These are phyloP conservation scores for Kuschelorhynchus macadamiae DNA, from an alignment of 2,888 invertebrate genomes.

Conservation along the genomic window DNA sequence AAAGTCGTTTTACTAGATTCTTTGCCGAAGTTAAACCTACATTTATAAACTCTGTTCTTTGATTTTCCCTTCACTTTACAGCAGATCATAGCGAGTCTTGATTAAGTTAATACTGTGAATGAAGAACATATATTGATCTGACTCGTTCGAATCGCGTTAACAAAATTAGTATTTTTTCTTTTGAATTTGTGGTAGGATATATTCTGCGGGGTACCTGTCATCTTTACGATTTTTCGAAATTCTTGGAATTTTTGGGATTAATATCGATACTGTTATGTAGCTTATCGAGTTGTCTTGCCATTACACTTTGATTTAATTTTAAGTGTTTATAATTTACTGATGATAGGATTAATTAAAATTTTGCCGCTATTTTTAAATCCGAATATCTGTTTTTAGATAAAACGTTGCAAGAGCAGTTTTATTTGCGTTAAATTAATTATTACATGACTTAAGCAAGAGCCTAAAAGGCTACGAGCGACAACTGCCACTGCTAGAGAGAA, in stretches of 20 bases:
- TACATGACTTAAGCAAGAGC: too few relatives aligned
- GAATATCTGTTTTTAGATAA: too few relatives aligned
- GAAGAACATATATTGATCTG: conserved; percentile 6
- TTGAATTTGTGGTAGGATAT: conserved; percentile 8
- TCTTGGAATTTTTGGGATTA: conserved; percentile 10
- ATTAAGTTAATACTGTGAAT: neutral
- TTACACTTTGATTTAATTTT: too few relatives aligned
- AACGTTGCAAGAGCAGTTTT: too few relatives aligned
- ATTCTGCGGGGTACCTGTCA: conserved; percentile 20
- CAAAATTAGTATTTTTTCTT: conserved; percentile 33
- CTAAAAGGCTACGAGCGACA: too few relatives aligned
- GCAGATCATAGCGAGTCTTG: conserved; percentile 28
- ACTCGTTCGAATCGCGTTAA: conserved; percentile 11
- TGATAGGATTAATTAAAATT: too few relatives aligned
- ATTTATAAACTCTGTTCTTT: conserved; percentile 51
- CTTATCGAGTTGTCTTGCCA: too few relatives aligned
- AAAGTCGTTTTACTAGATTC: conserved; percentile 47
- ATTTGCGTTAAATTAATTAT: too few relatives aligned
- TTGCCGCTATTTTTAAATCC: too few relatives aligned
- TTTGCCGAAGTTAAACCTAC: conserved; percentile 41
- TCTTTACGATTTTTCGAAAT: conserved; percentile 9
- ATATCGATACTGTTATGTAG: neutral
- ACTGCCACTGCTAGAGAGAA: too few relatives aligned
- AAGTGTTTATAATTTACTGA: too few relatives aligned
- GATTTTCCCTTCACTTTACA: conserved; percentile 52